Evolutionary conservation across 2,797 vertebrate genomes (phyloP).

Genomic region (Potorous gilbertii): DNA sequence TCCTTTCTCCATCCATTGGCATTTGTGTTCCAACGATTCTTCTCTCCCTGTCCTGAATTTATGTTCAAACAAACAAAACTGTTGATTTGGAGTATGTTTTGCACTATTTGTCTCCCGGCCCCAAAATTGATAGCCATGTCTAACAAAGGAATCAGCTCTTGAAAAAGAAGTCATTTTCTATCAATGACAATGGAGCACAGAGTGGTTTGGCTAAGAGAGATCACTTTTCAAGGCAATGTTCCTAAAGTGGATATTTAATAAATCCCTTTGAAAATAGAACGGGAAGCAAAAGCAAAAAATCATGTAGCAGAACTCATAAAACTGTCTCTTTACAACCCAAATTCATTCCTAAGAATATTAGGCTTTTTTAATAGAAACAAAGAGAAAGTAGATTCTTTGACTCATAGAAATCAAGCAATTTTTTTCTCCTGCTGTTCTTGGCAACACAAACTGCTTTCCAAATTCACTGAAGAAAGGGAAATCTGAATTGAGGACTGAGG

Average conservation of each 20-base stretch:
- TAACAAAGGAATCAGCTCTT: constrained; percentile 29
- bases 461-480: not conserved
- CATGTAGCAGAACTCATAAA: not conserved
- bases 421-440: not conserved
- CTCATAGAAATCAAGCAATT: not conserved
- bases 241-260: constrained; percentile 49
- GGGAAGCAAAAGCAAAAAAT: constrained; percentile 17
- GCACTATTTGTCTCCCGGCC: not conserved
- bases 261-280: constrained; percentile 50
- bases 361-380: not conserved
- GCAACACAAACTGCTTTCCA: not conserved
- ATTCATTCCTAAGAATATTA: constrained; percentile 22
- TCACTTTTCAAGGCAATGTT: constrained; percentile 7
- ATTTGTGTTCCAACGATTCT: not conserved
- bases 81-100: not conserved
- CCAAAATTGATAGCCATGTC: not conserved
- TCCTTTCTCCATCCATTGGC: not conserved
- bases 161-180: not conserved
- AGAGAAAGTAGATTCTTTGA: not conserved
- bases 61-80: not conserved
- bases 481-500: not conserved
- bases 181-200: constrained; percentile 12
- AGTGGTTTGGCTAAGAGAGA: constrained; percentile 31
- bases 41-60: not conserved
- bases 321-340: not conserved